These are phyloP conservation scores for Ataeniobius toweri DNA, from an alignment of 2,797 vertebrate species.

Conservation along the genomic window DNA sequence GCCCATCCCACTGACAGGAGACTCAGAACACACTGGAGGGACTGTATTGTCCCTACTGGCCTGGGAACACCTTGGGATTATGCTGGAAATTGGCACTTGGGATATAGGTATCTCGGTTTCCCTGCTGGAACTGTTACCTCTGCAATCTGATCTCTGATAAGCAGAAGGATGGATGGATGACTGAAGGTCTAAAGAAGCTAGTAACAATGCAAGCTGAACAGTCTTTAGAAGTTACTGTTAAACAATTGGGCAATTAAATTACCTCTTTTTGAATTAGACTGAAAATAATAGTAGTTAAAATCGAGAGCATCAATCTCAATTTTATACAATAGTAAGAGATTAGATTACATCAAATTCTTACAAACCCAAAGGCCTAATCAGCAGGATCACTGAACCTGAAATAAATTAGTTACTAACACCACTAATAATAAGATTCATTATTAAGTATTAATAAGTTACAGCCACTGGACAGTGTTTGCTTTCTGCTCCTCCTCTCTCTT, in stretches of 20 bases:
- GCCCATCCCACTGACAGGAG: background rate
- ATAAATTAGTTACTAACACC: conserved; percentile 59
- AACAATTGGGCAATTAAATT: background rate
- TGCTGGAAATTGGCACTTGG: background rate
- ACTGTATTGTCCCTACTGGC: background rate
- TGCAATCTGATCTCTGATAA: background rate
- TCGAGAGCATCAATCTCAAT: background rate
- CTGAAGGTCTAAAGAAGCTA: background rate
- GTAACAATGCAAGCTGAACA: background rate
- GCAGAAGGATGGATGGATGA: background rate
- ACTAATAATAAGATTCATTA: conserved; percentile 53
- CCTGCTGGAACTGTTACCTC: background rate
- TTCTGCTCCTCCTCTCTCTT: background rate
- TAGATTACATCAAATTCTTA: conserved; percentile 17
- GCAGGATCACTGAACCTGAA: conserved; percentile 45
- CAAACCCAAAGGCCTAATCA: conserved; percentile 50
- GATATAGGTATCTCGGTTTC: background rate
- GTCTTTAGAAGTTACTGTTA: background rate
- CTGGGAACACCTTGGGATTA: background rate
- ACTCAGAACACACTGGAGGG: background rate
- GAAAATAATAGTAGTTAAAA: background rate
- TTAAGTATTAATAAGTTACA: conserved; percentile 58
- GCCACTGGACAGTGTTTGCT: conserved; percentile 21
- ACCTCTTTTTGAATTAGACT: background rate
- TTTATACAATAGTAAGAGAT: conserved; percentile 30